Evolutionary conservation across 2,113 vertebrate genomes (phyloP).

Genomic region (Lonchura striata): DNA sequence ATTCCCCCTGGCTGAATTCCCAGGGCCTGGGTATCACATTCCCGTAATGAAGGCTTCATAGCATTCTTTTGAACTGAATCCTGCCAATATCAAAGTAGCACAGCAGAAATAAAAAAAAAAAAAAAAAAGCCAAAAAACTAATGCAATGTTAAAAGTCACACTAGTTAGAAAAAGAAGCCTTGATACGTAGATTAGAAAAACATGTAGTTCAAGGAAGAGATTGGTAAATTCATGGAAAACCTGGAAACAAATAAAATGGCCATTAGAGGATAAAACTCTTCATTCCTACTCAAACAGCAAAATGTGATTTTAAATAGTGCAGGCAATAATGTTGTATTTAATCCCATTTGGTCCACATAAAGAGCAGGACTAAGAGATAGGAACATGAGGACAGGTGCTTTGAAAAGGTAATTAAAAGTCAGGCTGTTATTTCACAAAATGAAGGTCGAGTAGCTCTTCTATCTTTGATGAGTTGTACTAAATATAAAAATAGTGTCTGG

Average conservation of each 20-base stretch:
- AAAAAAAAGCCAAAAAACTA: background rate
- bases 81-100: constrained; percentile 62
- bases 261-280: background rate
- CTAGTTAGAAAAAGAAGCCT: constrained; percentile 4
- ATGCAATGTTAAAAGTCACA: background rate
- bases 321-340: background rate
- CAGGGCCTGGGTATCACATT: constrained; percentile 37
- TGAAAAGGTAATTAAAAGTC: background rate
- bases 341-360: constrained; percentile 17
- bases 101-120: constrained; percentile 44
- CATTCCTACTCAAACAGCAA: background rate
- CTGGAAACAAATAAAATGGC: background rate
- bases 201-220: background rate
- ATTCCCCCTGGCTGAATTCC: constrained; percentile 49
- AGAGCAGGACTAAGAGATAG: background rate
- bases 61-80: constrained; percentile 52
- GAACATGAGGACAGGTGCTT: background rate
- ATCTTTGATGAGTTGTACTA: background rate
- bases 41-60: constrained; percentile 52
- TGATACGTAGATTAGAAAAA: constrained; percentile 32
- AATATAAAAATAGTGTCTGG: background rate
- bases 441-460: background rate
- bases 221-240: background rate
- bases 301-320: constrained; percentile 5
- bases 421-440: background rate